Evolutionary conservation across 1,140 invertebrate species (phyloP).

Genomic region (Ips nitidus): DNA sequence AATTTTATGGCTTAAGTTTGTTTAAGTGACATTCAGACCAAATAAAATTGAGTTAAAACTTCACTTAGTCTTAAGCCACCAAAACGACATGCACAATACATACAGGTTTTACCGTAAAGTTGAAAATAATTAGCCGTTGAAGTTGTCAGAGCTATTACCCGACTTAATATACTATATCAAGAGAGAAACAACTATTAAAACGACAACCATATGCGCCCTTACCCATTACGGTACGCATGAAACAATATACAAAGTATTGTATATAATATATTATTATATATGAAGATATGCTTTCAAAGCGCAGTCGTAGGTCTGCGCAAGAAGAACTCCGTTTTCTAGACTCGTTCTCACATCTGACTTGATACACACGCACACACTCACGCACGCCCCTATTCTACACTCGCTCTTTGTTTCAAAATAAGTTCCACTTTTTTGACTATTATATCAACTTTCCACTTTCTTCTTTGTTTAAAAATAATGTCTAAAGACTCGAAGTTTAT

Average conservation of each 20-base stretch:
- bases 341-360: background rate
- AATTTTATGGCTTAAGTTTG: too few relatives aligned
- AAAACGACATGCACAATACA: too few relatives aligned
- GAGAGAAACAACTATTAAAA: constrained; percentile 15
- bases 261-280: background rate
- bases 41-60: too few relatives aligned
- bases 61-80: too few relatives aligned
- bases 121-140: background rate
- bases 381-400: constrained; percentile 8
- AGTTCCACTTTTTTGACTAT: constrained; percentile 44
- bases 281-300: constrained; percentile 31
- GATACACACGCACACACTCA: constrained; percentile 26
- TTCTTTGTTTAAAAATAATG: constrained; percentile 38
- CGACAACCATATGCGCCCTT: constrained; percentile 17
- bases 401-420: constrained; percentile 14
- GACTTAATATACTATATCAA: constrained; percentile 15
- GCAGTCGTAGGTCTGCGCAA: background rate
- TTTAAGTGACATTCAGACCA: too few relatives aligned
- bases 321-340: constrained; percentile 4
- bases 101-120: too few relatives aligned
- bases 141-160: background rate
- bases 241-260: constrained; percentile 16
- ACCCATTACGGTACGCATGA: constrained; percentile 5
- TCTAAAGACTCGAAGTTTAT: constrained; percentile 51
- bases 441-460: constrained; percentile 42